Evolutionary conservation across 2,797 vertebrate species (phyloP), one percentile per base, ranked within the genome.

Genomic region (Geotrypetes seraphini): DNA sequence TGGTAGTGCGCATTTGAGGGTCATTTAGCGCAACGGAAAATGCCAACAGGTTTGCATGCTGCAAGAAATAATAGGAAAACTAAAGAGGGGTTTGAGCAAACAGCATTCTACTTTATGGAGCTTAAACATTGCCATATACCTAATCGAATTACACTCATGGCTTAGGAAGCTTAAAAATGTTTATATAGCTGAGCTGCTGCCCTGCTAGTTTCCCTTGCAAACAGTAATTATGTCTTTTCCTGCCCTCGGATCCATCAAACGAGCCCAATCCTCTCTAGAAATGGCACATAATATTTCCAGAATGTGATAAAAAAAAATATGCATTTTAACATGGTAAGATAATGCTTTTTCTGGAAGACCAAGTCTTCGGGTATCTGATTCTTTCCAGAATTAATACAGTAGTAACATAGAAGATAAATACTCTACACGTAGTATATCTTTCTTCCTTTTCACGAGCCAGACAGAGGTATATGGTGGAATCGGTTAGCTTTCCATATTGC

Each of bases 61-160:
- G 40, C 43, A 63, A n/a, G 38, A 48, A 71, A 73, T 57, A 53
- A 57, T 50, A 54, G 45, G 18, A 44, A 57, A 55, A 69, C 51
- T 27, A 18, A 38, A 53, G 43, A 57, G 45, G 17, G 44, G 34
- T 19, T 50, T 32, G 39, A 49, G 21, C 41, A 26, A 16, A 39
- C 22, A 54, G 15, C 27, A 47, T 53, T 60, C 47, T 48, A 25
- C 46, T 67, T 68, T 55, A 61, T 66, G 47, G 44, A 45, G 40
- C 35, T 57, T 39, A 45, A 60, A 50, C 54, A 43, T 39, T 27
- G 30, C 32, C 35, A 25, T 36, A 18, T 50, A 42, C 18, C 39
- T 60, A 57, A 48, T 58, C 1, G 3, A 62, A 60, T 69, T 57
- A 47, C 16, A 32, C 3, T 33, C 14, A 42, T 34, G 9, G 33